These are phyloP conservation scores for Lithobates sylvaticus DNA, from an alignment of 2,797 vertebrate species.

Conservation along the genomic window DNA sequence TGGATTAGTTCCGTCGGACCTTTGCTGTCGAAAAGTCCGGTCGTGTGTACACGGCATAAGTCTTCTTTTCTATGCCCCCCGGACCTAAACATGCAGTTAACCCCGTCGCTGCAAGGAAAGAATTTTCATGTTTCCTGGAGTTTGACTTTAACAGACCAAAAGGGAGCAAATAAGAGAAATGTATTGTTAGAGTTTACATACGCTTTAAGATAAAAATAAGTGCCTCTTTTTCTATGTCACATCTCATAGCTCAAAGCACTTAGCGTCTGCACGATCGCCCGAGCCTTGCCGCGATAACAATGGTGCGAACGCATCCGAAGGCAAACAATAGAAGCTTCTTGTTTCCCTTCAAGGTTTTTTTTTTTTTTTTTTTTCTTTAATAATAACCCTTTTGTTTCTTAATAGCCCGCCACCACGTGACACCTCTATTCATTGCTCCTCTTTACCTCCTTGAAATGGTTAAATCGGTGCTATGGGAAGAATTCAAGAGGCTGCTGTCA, in stretches of 20 bases:
- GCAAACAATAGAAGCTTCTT: conserved; percentile 69
- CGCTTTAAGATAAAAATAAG: no score
- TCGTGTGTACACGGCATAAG: no score
- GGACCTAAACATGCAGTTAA: no score
- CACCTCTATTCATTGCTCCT: conserved; percentile 11
- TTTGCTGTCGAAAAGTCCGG: no score
- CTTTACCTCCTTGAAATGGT: conserved; percentile 35
- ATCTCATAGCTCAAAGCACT: conserved; percentile 32
- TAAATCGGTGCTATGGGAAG: conserved; percentile 80
- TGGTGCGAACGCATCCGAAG: conserved; percentile 48
- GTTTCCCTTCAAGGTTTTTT: conserved; percentile 64
- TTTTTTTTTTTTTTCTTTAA: conserved; percentile 58
- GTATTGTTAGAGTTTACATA: no score
- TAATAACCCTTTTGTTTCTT: conserved; percentile 51
- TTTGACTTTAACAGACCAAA: no score
- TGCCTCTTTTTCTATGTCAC: conserved; percentile 32
- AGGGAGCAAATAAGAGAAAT: no score
- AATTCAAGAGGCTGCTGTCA: conserved; percentile 63
- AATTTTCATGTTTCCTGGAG: no score
- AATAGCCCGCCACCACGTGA: not conserved
- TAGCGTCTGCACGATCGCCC: conserved; percentile 53
- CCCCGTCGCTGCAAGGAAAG: no score
- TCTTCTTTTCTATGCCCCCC: no score
- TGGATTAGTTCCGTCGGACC: no score
- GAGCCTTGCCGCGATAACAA: not conserved